Base-by-base conservation (phyloP, 2,113 vertebrate species). In the Scytalopus superciliaris region DNA sequence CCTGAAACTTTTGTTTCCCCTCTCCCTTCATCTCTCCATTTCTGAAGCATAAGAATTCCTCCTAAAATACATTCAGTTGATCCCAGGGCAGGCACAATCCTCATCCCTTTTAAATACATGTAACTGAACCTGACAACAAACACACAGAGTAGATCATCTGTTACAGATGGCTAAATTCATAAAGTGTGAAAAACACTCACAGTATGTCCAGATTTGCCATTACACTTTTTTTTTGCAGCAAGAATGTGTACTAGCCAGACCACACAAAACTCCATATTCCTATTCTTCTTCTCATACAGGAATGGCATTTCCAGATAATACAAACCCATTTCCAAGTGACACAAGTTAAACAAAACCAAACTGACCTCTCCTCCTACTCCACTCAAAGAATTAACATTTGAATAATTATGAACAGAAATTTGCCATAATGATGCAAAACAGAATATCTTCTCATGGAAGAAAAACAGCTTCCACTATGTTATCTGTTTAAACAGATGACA, bases 131-230 rank as follows among this genome's bases (percentile, higher is more conserved):
- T 90, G 70, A 85, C 44, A 94, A 82, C 44, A 87, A 90, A 79
- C 70, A 94, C 73, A 79, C 72, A 56, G 78, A 85, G 69, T 16
- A 90, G 95, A 85, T 87, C 37, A 21, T 93, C 92, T 96, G 85
- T 72, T 79, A 83, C 94, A 97, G 96, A 97, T 93, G 94, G 96
- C 53, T 79, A 62, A 91, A 93, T 63, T 85, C 73, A 76, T 3
- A 19, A 91, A 83, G 92, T 96, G 94, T 90, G 94, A 96, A 96
- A 97, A 90, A 57, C 45, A 76, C 85, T 92, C 92, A 94, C 89
- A 93, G 90, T 87, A 83, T 85, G 95, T 85, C 90, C 92, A 84
- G 96, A 96, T 90, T 93, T 95, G 92, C 70, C 30, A 83, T 85
- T 83, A 50, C 72, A 53, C 33, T 56, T 90, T 87, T 90, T 87